These are phyloP conservation scores for Mesodorylaimus sp. DNA, from an alignment of 2,888 invertebrate species.

Conservation along the genomic window DNA sequence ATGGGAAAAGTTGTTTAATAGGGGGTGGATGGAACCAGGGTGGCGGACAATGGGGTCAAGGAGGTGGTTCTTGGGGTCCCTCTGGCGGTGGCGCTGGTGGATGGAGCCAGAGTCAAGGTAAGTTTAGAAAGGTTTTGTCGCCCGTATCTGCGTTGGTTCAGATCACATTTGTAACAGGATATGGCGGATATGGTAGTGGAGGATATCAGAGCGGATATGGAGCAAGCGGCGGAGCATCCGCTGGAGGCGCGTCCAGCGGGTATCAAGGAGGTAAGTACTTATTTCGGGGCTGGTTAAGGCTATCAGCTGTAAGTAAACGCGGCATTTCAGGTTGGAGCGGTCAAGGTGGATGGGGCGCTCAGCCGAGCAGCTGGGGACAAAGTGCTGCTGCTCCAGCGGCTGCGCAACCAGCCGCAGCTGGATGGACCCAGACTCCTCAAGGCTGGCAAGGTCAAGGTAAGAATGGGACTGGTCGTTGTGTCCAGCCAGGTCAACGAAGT, in stretches of 20 bases:
- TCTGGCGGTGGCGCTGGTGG: conserved; percentile 12
- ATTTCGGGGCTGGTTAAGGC: too few relatives aligned
- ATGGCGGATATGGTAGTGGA: conserved; percentile 12
- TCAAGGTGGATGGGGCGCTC: background rate
- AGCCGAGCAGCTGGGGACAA: background rate
- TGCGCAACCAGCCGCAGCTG: background rate
- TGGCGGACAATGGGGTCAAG: conserved; percentile 5
- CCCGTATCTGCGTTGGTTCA: background rate
- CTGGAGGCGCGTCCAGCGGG: too few relatives aligned
- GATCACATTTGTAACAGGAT: conserved; percentile 3
- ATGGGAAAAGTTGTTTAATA: background rate
- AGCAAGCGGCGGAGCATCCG: background rate
- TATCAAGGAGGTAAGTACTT: too few relatives aligned
- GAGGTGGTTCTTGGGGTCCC: conserved; percentile 12
- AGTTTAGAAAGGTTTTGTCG: background rate
- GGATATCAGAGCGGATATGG: conserved; percentile 9
- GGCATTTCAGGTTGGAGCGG: background rate
- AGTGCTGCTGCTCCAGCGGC: background rate
- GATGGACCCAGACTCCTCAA: background rate
- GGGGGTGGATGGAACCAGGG: conserved; percentile 4
- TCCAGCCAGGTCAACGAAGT: too few relatives aligned
- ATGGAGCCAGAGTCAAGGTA: conserved; percentile 6
- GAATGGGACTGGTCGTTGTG: too few relatives aligned
- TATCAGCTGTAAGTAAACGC: too few relatives aligned
- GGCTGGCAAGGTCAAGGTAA: background rate